Conservation (phyloP, 2,888 invertebrate species). For the Agrilus cyanescens region DNA sequence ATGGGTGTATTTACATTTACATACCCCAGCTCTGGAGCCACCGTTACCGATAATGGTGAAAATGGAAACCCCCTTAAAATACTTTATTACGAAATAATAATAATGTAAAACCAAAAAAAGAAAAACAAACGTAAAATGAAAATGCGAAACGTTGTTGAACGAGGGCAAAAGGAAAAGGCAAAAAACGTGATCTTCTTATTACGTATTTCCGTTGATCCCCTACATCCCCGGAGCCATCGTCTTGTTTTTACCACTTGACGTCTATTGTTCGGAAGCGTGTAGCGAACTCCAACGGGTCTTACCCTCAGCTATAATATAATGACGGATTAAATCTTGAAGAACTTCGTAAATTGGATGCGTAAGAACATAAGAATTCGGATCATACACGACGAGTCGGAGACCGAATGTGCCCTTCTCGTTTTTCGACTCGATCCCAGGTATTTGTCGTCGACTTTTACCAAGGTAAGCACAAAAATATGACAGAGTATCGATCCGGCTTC, state of each 20-base stretch:
- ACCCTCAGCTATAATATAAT: constrained; percentile 35
- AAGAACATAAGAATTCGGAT: background rate
- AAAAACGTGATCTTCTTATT: constrained; percentile 1
- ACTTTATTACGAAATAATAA: no score
- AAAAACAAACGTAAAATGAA: background rate
- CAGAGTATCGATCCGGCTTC: no score
- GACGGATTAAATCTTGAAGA: constrained; percentile 32
- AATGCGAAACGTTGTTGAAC: no score
- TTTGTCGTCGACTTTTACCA: no score
- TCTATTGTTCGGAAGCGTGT: constrained; percentile 37
- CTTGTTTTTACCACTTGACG: constrained; percentile 36
- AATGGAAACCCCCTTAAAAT: no score
- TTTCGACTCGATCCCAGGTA: no score
- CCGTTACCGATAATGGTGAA: no score
- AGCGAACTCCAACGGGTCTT: constrained; percentile 32
- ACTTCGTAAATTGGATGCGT: constrained; percentile 3
- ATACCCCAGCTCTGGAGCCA: no score
- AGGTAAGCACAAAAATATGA: no score
- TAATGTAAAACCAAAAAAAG: constrained; percentile 1
- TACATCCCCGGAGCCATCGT: constrained; percentile 22
- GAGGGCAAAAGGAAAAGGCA: constrained; percentile 8
- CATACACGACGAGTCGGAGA: no score
- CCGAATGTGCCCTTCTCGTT: no score
- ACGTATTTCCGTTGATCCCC: constrained; percentile 10
- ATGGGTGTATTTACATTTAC: no score